Evolutionary conservation across 53 echinoderm and acorn worm genomes (phyloP), one percentile per base, ranked within the genome.

Genomic region (Holothuria leucospilota): DNA sequence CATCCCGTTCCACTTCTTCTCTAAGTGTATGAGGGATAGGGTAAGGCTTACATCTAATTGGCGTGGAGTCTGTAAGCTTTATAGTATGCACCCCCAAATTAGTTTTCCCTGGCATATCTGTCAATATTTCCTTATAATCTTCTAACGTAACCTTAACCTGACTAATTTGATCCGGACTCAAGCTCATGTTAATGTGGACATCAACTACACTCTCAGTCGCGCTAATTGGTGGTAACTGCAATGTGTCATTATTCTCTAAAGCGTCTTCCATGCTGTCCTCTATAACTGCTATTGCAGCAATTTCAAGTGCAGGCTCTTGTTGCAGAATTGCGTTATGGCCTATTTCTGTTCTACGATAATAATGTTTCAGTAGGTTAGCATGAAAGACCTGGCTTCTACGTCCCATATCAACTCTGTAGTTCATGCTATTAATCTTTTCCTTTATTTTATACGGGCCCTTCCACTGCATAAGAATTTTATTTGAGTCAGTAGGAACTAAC

Each of bases 51-150:
- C 86, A 80, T 46, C 82, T 39, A 13, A 86, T 69, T 61, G 91
- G 86, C 71, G 71, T 51, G n/a, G 23, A 67, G 61, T 91, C 82
- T 29, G 82, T 52, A 58, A 87, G 42, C 51, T 69, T 82, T 25
- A 90, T 86, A 4, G 15, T 20, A 42, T 90, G 87, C 41, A 7
- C 23, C 18, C 87, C 82, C 14, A 91, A 24, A 39, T 68, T 81
- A 8, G 86, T 91, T 40, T 59, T 91, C 20, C 86, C 86, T 53
- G 91, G 85, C 58, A 90, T 29, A 49, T 90, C 90, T 6, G 90
- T 90, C 20, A 90, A 67, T 39, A 46, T 75, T 27, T 90, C 90
- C 63, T 70, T 71, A 40, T 34, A 85, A 0, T 53, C 15, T 21
- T n/a, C 75, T 11, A 86, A 23, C 12, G 78, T 40, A 9, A 20